Evolutionary conservation across 2,113 vertebrate genomes (phyloP), one percentile per base, ranked within the genome.

Genomic region (Sorex fumeus): DNA sequence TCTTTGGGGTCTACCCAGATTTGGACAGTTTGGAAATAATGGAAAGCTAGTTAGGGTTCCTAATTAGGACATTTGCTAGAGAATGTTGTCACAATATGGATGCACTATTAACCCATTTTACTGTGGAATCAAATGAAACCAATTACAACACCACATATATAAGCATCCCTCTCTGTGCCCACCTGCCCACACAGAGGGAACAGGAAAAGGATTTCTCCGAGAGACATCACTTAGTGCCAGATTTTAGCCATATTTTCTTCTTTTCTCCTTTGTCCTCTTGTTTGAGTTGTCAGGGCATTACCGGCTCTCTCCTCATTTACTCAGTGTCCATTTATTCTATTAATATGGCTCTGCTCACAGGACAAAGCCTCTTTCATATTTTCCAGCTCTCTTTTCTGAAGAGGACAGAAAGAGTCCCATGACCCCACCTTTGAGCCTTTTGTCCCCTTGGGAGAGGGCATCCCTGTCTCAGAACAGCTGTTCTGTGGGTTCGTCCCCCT

Each of bases 41-140:
- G 75, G 83, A 40, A 90, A 86, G 67, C 83, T 91, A 88, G 95
- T 87, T 88, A 93, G 89, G 86, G 92, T 88, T 95, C 85, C 91
- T 95, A 94, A 92, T 93, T 83, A 87, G 87, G 94, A 90, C 80
- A 84, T 93, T 94, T 88, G 91, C 86, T 95, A 32, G 88, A 86
- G 53, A 88, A 67, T 79, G 84, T 84, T 87, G 85, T 85, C 74
- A 93, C 93, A 91, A 84, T 95, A 85, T 84, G 79, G 91, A 72
- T 76, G 18, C 77, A 72, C 79, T 67, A 43, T 80, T 93, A 90
- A 92, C 83, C 87, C 64, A 80, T 88, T 95, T 95, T 81, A 66
- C 86, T 92, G 21, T 57, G 71, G 91, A 88, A 81, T 92, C 57
- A 93, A 93, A 94, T 30, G 84, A 87, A 90, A 84, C 76, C 86